These are phyloP conservation scores for Eristalis tenax DNA, from an alignment of 2,888 invertebrate genomes.

Conservation along the genomic window DNA sequence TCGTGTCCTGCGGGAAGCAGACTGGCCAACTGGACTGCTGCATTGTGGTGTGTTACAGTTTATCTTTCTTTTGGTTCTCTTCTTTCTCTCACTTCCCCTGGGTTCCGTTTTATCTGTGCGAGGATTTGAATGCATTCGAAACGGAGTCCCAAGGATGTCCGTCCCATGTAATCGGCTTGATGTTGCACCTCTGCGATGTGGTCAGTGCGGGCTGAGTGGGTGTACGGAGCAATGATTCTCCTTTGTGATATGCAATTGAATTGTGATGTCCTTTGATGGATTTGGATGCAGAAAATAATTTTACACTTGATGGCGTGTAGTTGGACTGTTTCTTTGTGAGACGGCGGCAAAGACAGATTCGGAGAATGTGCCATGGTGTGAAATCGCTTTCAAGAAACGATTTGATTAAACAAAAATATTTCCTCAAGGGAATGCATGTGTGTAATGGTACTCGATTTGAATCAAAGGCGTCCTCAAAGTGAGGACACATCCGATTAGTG, in stretches of 20 bases:
- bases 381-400: not conserved
- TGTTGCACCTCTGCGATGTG: conserved; percentile 25
- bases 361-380: not conserved
- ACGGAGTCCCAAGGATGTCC: conserved; percentile 4
- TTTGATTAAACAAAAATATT: not conserved
- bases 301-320: not conserved
- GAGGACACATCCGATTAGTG: no score
- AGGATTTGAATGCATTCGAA: conserved; percentile 37
- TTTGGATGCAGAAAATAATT: conserved; percentile 2
- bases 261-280: conserved; percentile 12
- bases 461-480: not conserved
- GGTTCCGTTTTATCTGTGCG: conserved; percentile 2
- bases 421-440: not conserved
- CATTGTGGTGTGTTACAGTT: conserved; percentile 58
- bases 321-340: not conserved
- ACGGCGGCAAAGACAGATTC: not conserved
- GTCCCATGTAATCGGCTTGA: conserved; percentile 11
- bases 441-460: not conserved
- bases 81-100: conserved; percentile 6
- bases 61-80: not conserved
- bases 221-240: not conserved
- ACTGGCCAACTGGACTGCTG: conserved; percentile 48
- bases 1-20: conserved; percentile 32
- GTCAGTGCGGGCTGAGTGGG: not conserved
- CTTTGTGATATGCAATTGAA: conserved; percentile 5